These are phyloP conservation scores for Pristis pectinata DNA, from an alignment of 2,797 vertebrate species.

Conservation along the genomic window DNA sequence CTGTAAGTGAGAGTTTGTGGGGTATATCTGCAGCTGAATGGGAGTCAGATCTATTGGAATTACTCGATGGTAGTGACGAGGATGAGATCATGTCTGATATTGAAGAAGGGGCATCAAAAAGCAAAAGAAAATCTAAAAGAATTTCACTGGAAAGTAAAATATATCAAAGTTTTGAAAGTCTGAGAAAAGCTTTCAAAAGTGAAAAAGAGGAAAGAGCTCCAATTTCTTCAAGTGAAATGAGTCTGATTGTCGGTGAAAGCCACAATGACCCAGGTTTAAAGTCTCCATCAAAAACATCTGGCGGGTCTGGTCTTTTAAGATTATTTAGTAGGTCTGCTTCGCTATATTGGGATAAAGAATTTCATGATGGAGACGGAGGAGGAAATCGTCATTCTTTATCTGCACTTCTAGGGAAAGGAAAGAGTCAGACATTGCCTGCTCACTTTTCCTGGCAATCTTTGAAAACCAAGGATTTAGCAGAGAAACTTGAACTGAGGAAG, in stretches of 20 bases:
- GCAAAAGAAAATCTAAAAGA: background rate
- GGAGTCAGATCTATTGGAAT: constrained; percentile 21
- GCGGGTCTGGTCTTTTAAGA: constrained; percentile 9
- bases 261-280: background rate
- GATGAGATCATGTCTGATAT: background rate
- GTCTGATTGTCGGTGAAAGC: background rate
- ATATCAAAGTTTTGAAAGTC: constrained; percentile 29
- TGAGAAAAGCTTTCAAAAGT: constrained; percentile 20
- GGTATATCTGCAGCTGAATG: background rate
- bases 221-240: constrained; percentile 13
- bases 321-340: constrained; percentile 7
- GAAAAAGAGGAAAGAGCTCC: background rate
- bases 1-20: background rate
- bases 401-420: background rate
- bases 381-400: constrained; percentile 20
- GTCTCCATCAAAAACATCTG: background rate
- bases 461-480: constrained; percentile 1
- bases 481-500: background rate
- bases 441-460: background rate
- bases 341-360: constrained; percentile 25
- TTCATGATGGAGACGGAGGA: background rate
- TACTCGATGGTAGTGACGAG: constrained; percentile 3
- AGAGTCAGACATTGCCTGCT: constrained; percentile 26
- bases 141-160: constrained; percentile 2
- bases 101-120: constrained; percentile 13